phyloP scores from a whole-genome alignment of 2,797 vertebrate species.

The Odontamblyopus rebecca region DNA sequence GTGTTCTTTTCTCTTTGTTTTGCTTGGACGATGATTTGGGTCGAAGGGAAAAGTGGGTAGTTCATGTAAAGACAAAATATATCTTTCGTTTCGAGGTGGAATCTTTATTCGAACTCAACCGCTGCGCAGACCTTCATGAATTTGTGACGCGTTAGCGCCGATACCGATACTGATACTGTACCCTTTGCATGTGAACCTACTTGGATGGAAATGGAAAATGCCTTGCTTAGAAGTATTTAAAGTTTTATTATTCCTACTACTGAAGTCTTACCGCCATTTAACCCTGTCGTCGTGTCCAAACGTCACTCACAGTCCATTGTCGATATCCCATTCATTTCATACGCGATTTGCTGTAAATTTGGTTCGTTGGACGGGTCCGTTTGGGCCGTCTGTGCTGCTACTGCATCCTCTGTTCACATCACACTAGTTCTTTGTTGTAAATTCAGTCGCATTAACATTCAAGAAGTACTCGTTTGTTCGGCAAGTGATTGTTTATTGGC shows the following conservation, averaged over 20 bases:
- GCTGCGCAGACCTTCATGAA: constrained; percentile 61
- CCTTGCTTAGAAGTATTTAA: constrained; percentile 81
- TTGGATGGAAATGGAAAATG: constrained; percentile 83
- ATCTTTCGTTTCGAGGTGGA: constrained; percentile 80
- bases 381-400: constrained; percentile 53
- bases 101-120: constrained; percentile 77
- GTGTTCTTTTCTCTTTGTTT: constrained; percentile 85
- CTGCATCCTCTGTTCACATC: constrained; percentile 42
- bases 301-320: constrained; percentile 18
- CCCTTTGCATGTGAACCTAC: constrained; percentile 82
- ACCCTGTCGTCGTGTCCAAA: constrained; percentile 23
- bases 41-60: constrained; percentile 73
- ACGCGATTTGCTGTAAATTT: constrained; percentile 38
- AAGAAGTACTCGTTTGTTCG: constrained; percentile 36
- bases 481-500: constrained; percentile 45
- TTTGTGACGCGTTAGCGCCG: constrained; percentile 73
- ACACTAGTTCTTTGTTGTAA: not conserved
- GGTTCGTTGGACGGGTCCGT: constrained; percentile 34
- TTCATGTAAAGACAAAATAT: constrained; percentile 79
- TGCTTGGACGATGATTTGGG: constrained; percentile 82
- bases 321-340: constrained; percentile 20
- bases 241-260: constrained; percentile 69
- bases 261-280: constrained; percentile 65
- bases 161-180: too few relatives aligned
- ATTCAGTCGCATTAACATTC: not conserved